Base-by-base conservation (phyloP, 2,797 vertebrate species). In the Artibeus jamaicensis region DNA sequence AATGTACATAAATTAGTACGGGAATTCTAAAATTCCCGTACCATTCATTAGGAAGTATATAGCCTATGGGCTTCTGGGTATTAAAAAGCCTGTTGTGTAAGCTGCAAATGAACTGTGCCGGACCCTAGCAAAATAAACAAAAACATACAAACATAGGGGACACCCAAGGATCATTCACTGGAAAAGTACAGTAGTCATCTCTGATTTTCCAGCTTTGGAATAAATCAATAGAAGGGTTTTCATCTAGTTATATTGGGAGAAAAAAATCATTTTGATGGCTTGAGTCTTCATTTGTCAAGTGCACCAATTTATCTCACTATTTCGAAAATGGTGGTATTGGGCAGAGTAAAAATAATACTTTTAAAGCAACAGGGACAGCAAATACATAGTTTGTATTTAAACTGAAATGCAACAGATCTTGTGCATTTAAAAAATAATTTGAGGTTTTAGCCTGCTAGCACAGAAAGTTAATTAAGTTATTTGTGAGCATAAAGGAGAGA, bases 391-490 rank as follows among this genome's bases (percentile, higher is more conserved):
- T 55, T 50, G 12, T 48, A 79, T 18, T 86, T 88, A 84, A 92
- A 86, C 87, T 29, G 84, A 96, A 95, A 24, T 37, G 8, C 5
- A 19, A 37, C 29, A 81, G n/a, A 95, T 86, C 37, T 37, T 94
- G n/a, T 50, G 1, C 15, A 77, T 91, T 93, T 93, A 48, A 92
- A 86, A 90, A 96, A 81, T 86, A 95, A 87, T 78, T 55, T 87
- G 26, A 90, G 57, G 90, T 92, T 95, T 95, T 86, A 89, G 74
- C n/a, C 34, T 84, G 71, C 16, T 93, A 89, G 29, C 6, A 74
- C 2, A 93, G 82, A 89, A 77, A 93, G 26, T 93, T 95, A 97
- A 90, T 95, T 77, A 85, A 84, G 73, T 94, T 84, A 92, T 74
- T 95, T 93, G 12, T 84, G 16, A 95, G 37, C 48, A 46, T 16